Base-by-base conservation (phyloP, 2,888 invertebrate genomes). In the Dascillus cervinus region DNA sequence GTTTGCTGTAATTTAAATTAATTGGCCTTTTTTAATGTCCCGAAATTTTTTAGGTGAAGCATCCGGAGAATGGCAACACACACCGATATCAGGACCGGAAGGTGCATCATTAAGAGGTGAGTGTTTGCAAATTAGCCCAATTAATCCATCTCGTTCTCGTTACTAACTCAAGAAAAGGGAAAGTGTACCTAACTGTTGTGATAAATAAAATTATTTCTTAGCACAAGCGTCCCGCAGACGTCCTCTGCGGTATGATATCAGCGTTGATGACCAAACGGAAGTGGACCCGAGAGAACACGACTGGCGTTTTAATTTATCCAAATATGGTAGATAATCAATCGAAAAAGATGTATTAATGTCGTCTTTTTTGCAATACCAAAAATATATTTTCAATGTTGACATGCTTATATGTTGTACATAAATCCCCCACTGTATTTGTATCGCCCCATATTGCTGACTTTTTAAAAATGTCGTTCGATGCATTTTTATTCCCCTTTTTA, bases 261-360 rank as follows among this genome's bases (percentile, higher is more conserved):
- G 69, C 60, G 57, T 70, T 52, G 70, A 70, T 52, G 70, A 69
- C 53, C 67, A 69, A 53, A 66, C 65, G 26, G 70, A 70, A 56
- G 67, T 67, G 58, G 69, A 69, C 55, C 67, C 65, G 34, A 58
- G 66, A 46, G 70, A 70, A 60, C 70, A 70, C 57, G 70, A 70
- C 59, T 70, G 70, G 70, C 64, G 68, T 37, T 69, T 69, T 65
- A 62, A 65, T 57, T 62, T 69, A 52, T 58, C 60, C 47, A 52
- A 55, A 60, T 55, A 65, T 62, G 64, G 65, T 65, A 64, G 58
- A 50, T 57, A 58, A 53, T 41, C 31, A 32, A 31, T n/a, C n/a
- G n/a, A n/a, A n/a, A n/a, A n/a, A n/a, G n/a, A n/a, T n/a, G n/a
- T n/a, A n/a, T n/a, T n/a, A n/a, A n/a, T n/a, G n/a, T n/a, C n/a